These are phyloP conservation scores for Xyliphius kryptos DNA, from an alignment of 2,113 vertebrate species.

Conservation along the genomic window DNA sequence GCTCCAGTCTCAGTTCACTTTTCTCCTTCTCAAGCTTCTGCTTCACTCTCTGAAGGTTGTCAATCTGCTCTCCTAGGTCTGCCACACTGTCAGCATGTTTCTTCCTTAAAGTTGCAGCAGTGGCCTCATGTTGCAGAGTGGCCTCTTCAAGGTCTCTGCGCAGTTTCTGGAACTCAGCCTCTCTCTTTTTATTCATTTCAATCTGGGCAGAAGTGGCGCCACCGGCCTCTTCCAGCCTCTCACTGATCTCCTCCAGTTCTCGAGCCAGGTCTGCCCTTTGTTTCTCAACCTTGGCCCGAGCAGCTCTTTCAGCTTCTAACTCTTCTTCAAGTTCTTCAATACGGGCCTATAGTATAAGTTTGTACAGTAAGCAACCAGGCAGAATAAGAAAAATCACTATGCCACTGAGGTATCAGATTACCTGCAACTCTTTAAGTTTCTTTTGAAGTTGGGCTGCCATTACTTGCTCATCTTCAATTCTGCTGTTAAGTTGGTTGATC, in stretches of 20 bases:
- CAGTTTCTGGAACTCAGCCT: conserved; percentile 75
- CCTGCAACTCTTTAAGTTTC: conserved; percentile 85
- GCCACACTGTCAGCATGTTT: conserved; percentile 70
- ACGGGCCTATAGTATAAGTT: no score
- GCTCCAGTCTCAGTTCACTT: conserved; percentile 71
- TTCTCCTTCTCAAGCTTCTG: conserved; percentile 77
- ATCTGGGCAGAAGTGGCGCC: conserved; percentile 75
- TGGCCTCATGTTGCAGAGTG: conserved; percentile 73
- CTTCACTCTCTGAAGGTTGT: conserved; percentile 72
- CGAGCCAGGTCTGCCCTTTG: conserved; percentile 73
- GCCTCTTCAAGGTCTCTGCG: conserved; percentile 75
- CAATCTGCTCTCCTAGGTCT: conserved; percentile 68
- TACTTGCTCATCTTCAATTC: conserved; percentile 80
- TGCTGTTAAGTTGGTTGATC: conserved; percentile 67
- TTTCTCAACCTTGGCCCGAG: conserved; percentile 76
- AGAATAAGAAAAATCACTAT: no score
- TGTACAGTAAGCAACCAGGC: no score
- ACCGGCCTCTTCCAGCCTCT: conserved; percentile 80
- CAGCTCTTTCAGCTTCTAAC: conserved; percentile 69
- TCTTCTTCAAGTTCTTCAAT: conserved; percentile 81
- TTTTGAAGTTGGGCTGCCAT: conserved; percentile 75
- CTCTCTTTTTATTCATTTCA: conserved; percentile 81
- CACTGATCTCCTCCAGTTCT: conserved; percentile 86
- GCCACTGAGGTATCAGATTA: no score
- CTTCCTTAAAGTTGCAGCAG: conserved; percentile 65